Conservation (phyloP, 2,797 vertebrate species). For the Spinus pinus region DNA sequence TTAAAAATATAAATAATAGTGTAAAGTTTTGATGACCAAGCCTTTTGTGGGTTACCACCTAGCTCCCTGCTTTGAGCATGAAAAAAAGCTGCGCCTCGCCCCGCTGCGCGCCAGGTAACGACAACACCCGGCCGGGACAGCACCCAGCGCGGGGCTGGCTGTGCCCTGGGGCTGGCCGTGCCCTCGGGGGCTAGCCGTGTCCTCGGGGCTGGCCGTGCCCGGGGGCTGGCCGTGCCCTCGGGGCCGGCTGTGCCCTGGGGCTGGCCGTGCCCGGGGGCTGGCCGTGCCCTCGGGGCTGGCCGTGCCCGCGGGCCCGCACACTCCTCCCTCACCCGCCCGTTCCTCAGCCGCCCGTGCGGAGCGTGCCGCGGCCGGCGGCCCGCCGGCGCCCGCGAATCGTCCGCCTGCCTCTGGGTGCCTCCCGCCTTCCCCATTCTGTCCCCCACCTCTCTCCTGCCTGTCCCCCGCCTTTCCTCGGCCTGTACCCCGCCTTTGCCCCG, state of each 20-base stretch:
- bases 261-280: background rate
- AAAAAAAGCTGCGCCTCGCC: fast-evolving
- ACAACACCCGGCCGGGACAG: background rate
- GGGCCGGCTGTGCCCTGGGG: background rate
- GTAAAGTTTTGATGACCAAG: background rate
- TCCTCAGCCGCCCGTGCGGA: background rate
- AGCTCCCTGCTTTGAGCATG: background rate
- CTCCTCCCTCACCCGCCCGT: background rate
- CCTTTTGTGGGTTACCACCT: background rate
- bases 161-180: background rate
- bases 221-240: background rate
- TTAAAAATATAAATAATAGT: background rate
- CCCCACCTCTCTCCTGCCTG: background rate
- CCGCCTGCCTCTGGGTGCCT: background rate
- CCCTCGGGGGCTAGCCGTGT: no score
- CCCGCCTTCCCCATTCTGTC: background rate
- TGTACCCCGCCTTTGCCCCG: background rate
- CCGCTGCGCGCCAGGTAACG: background rate
- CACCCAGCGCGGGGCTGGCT: background rate
- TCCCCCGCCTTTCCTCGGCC: background rate
- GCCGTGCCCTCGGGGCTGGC: background rate
- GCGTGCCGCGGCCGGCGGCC: background rate
- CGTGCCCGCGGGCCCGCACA: background rate
- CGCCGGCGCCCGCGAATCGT: background rate
- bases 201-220: background rate